Evolutionary conservation across 2,113 vertebrate species (phyloP), one percentile per base, ranked within the genome.

Genomic region (Brachyistius frenatus): DNA sequence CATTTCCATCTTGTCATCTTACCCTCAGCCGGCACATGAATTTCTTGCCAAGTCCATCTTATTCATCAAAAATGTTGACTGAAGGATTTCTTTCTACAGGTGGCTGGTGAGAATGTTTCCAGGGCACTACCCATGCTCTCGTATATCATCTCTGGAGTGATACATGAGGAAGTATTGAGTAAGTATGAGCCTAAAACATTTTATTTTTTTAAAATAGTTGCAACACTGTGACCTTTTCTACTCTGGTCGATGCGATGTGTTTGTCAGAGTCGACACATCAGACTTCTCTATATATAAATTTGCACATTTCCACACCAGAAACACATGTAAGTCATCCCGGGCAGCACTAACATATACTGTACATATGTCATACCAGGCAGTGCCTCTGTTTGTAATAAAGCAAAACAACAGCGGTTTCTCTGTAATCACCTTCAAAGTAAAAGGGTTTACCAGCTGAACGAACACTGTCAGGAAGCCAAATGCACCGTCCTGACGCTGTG

Each of bases 381-480:
- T 64, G 15, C 63, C 82, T 76, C 54, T 87, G 76, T 79, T 82
- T 87, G 77, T 67, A 84, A 77, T 83, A 80, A 84, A 65, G 73
- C 73, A 76, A 72, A 73, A 75, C 23, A 56, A 64, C 58, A 13
- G 52, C 32, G 7, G 66, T 74, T 79, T 80, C 33, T 60, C 70
- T 78, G 55, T 71, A 80, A 71, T 86, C 86, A 78, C 50, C 37
- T 61, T 89, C 61, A 84, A 80, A 87, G 82, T 50, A 1, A 54
- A 31, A 31, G 5, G 5, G 41, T 60, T 23, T 32, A 76, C 5
- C 70, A 53, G 66, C 11, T 56, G 67, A 68, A 47, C 56, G 32
- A 3, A 36, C 15, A 33, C 64, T 77, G 52, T 52, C 63, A 63
- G 31, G 41, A 82, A 76, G 66, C 57, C 73, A 75, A 82, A 76